Evolutionary conservation across 2,888 invertebrate genomes (phyloP), one percentile per base, ranked within the genome.

Genomic region (Meiosimyza platycephala): DNA sequence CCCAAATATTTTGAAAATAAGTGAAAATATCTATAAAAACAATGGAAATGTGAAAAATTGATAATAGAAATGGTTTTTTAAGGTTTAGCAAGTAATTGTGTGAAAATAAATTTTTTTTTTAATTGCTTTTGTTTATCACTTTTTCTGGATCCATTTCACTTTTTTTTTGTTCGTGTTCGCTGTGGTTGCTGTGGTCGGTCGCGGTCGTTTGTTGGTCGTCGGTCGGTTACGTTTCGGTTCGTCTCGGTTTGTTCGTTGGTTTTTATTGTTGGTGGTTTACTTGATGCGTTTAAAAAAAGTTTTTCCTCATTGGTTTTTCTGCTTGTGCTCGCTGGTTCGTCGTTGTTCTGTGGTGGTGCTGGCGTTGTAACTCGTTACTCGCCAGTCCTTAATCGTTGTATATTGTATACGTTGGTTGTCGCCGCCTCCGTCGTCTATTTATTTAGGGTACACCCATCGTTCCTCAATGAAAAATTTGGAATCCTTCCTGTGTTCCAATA

Each of bases 41-140:
- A 33, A 16, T n/a, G 40, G 16, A 55, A 11, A 55, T 16, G 50
- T n/a, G 22, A 52, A 18, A 22, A n/a, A 69, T 50, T n/a, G n/a
- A 16, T n/a, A 51, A 16, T 50, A 4, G 51, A 63, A 63, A 63
- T 65, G 65, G 2, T 9, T 40, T 40, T 40, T 40, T 40, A 40
- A 40, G 40, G 40, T 7, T 28, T 62, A 55, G 1, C 33, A 40
- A 47, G 66, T 48, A 6, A 51, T 71, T 68, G 40, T 48, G n/a
- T 18, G 52, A 70, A 71, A 74, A 72, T 65, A 55, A 69, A 63
- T 72, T 79, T 74, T 77, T 79, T 82, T 79, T 83, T 83, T 83
- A 83, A 84, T 83, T 83, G 84, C 84, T 84, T 83, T 84, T 83
- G 82, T 83, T 83, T 83, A 83, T 83, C 70, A 72, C 67, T 76